phyloP scores from a whole-genome alignment of 1,140 invertebrate genomes.

The Anagrus nilaparvatae region DNA sequence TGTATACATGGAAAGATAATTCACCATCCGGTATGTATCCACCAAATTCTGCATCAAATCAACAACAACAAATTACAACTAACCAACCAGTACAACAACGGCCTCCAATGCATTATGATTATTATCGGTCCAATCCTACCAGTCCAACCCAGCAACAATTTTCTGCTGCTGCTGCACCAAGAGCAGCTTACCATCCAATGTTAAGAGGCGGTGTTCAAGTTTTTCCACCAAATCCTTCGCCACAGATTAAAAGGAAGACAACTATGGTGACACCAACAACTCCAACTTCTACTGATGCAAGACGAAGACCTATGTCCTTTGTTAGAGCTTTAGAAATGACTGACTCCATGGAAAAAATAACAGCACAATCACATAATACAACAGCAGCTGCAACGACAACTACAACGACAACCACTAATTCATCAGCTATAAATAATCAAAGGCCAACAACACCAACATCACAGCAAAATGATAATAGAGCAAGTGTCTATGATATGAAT shows the following conservation, averaged over 20 bases:
- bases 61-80: neutral
- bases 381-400: neutral
- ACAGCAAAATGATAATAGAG: no score
- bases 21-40: conserved; percentile 42
- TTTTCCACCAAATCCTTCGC: conserved; percentile 55
- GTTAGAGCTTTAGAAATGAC: conserved; percentile 85
- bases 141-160: conserved; percentile 59
- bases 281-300: conserved; percentile 37
- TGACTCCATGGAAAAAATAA: conserved; percentile 67
- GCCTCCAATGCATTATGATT: conserved; percentile 35
- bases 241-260: conserved; percentile 53
- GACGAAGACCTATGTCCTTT: conserved; percentile 79
- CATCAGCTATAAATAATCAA: conserved; percentile 22
- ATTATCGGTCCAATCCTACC: conserved; percentile 65
- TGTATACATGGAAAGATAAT: conserved; percentile 76
- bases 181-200: conserved; percentile 48
- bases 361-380: neutral
- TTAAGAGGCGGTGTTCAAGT: conserved; percentile 55
- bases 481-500: conserved; percentile 89
- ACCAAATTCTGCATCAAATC: conserved; percentile 15
- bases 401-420: conserved; percentile 16
- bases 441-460: conserved; percentile 54
- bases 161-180: conserved; percentile 21
- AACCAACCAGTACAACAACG: conserved; percentile 19
- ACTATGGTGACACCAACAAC: conserved; percentile 37